Conservation (phyloP, 1,140 invertebrate species). For the Capitella teleta region DNA sequence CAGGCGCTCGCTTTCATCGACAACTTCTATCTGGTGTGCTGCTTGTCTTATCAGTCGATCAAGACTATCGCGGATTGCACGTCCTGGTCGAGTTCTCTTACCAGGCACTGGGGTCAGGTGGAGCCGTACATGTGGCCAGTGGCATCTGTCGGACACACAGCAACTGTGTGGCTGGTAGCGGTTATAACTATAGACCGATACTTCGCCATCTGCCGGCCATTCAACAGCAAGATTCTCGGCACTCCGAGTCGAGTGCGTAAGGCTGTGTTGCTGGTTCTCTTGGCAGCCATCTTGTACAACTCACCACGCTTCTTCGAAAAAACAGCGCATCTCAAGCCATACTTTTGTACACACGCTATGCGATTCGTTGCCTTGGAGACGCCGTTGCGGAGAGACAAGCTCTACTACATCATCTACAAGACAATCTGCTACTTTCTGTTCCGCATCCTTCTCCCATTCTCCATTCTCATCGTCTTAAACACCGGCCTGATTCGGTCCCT, state of each 20-base stretch:
- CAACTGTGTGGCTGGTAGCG: slow-evolving; percentile 8
- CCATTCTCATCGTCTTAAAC: slow-evolving; percentile 4
- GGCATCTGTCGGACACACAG: slow-evolving; percentile 5
- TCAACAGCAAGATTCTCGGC: slow-evolving; percentile 3
- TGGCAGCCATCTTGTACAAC: slow-evolving; percentile 7
- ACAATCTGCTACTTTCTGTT: slow-evolving; percentile 9
- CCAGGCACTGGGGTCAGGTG: background rate
- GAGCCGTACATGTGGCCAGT: slow-evolving; percentile 8
- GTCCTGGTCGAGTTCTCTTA: background rate
- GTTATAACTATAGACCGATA: slow-evolving; percentile 10
- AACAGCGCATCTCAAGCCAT: background rate
- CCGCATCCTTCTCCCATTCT: background rate
- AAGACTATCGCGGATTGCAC: background rate
- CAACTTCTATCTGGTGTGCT: slow-evolving; percentile 1
- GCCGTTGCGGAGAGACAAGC: background rate
- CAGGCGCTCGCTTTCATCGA: slow-evolving; percentile 9
- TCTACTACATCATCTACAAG: slow-evolving; percentile 11
- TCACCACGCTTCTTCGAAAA: slow-evolving; percentile 7
- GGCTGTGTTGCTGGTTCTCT: slow-evolving; percentile 2
- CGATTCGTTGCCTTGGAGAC: background rate
- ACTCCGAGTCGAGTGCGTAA: background rate
- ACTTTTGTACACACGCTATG: background rate
- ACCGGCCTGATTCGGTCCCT: slow-evolving; percentile 1
- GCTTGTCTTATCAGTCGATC: slow-evolving; percentile 7
- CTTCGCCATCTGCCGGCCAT: slow-evolving; percentile 10